Evolutionary conservation across 2,888 invertebrate species (phyloP).

Genomic region (Andrena marginata): DNA sequence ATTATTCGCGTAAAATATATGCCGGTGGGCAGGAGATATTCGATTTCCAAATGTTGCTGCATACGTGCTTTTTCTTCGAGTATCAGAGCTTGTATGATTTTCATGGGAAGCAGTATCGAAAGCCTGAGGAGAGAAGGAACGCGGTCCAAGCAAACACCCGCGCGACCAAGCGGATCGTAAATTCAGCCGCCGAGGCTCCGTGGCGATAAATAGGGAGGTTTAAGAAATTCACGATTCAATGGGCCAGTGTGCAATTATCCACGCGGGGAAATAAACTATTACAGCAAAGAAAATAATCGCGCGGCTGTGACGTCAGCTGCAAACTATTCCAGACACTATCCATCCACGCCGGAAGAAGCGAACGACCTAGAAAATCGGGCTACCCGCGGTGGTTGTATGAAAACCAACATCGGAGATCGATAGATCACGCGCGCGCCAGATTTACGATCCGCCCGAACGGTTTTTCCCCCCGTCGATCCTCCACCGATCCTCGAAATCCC

Average conservation of each 20-base stretch:
- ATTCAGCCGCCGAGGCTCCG: no score
- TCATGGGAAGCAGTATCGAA: no score
- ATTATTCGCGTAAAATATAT: no score
- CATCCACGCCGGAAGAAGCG: slow-evolving; percentile 11
- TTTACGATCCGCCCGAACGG: slow-evolving; percentile 9
- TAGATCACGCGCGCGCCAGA: background rate
- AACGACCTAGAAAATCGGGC: slow-evolving; percentile 33
- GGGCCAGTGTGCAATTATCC: slow-evolving; percentile 21
- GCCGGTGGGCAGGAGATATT: no score
- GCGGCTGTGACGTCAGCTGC: slow-evolving; percentile 5
- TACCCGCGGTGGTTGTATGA: background rate
- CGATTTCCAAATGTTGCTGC: no score
- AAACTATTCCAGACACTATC: slow-evolving; percentile 32
- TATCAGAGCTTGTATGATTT: no score
- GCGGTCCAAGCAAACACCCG: background rate
- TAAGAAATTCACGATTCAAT: background rate
- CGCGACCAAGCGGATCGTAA: background rate
- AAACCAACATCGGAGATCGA: slow-evolving; percentile 20
- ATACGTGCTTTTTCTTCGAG: no score
- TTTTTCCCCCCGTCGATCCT: background rate
- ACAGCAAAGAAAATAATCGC: slow-evolving; percentile 35
- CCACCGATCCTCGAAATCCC: background rate
- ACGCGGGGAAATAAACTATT: slow-evolving; percentile 42
- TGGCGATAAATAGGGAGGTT: background rate
- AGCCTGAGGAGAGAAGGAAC: no score